Percentiles rank a stretch among this genome's conserved stretches.
These are phyloP conservation scores for Zhengitettix transpicula DNA, from an alignment of 2,888 invertebrate species.

Conservation along the genomic window DNA sequence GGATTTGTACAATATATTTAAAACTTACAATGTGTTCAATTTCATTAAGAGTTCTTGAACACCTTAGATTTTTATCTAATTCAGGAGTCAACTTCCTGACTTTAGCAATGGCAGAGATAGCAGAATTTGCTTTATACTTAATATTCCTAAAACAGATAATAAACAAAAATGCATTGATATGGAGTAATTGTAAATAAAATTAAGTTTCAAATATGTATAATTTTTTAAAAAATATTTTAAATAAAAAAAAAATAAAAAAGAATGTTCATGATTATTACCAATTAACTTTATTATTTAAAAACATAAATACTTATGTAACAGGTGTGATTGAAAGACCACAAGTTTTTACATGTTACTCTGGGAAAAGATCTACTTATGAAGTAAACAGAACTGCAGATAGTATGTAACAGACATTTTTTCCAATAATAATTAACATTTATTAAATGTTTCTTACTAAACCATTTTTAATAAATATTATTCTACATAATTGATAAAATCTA, in stretches of 20 bases:
- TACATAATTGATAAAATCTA: background rate
- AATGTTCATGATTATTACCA: too few species aligned
- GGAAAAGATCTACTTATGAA: too few species aligned
- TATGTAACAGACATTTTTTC: background rate
- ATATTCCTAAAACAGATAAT: conserved; percentile 29
- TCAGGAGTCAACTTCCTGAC: conserved; percentile 46
- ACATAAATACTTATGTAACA: too few species aligned
- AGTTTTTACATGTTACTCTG: too few species aligned
- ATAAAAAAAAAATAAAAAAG: too few species aligned
- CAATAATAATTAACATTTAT: background rate
- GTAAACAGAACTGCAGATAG: background rate
- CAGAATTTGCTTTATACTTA: conserved; percentile 49
- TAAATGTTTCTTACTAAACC: background rate
- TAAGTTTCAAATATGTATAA: too few species aligned
- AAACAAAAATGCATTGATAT: background rate
- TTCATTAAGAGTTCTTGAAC: conserved; percentile 52
- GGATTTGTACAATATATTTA: too few species aligned
- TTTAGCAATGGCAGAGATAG: conserved; percentile 46
- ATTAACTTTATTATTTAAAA: too few species aligned
- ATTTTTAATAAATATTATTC: background rate
- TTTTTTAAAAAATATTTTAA: too few species aligned
- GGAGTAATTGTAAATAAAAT: too few species aligned
- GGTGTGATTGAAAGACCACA: too few species aligned
- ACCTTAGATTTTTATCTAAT: conserved; percentile 43
- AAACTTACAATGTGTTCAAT: conserved; percentile 61